phyloP scores from a whole-genome alignment of 2,888 invertebrate genomes.

The Eupithecia inturbata region DNA sequence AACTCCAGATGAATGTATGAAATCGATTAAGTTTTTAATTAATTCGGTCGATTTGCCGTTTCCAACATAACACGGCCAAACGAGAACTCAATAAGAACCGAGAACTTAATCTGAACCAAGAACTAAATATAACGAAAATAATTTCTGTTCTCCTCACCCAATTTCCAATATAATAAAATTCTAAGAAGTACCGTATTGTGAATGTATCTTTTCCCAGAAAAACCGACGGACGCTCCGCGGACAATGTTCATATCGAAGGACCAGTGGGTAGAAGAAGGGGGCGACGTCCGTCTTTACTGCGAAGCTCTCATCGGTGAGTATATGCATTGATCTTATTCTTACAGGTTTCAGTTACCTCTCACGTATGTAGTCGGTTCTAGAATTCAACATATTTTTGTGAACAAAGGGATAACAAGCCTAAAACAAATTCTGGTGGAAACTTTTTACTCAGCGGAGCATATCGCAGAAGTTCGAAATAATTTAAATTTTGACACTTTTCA shows the following conservation, averaged over 20 bases:
- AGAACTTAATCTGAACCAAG: no score
- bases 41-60: neutral
- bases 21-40: neutral
- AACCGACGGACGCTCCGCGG: constrained; percentile 85
- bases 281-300: constrained; percentile 88
- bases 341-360: neutral
- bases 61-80: neutral
- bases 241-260: constrained; percentile 88
- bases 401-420: no score
- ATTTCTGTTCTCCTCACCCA: neutral
- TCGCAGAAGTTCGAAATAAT: no score
- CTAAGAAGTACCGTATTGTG: constrained; percentile 48
- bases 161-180: no score
- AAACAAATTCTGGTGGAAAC: no score
- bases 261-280: constrained; percentile 86
- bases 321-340: neutral
- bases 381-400: neutral
- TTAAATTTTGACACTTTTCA: no score
- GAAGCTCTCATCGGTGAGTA: constrained; percentile 90
- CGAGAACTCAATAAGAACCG: no score
- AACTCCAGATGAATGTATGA: neutral
- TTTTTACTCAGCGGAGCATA: no score
- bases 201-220: constrained; percentile 78
- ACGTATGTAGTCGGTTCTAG: neutral
- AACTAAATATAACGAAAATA: neutral